These are phyloP conservation scores for Meghimatium bilineatum DNA, from an alignment of 2,888 invertebrate genomes.

Conservation along the genomic window DNA sequence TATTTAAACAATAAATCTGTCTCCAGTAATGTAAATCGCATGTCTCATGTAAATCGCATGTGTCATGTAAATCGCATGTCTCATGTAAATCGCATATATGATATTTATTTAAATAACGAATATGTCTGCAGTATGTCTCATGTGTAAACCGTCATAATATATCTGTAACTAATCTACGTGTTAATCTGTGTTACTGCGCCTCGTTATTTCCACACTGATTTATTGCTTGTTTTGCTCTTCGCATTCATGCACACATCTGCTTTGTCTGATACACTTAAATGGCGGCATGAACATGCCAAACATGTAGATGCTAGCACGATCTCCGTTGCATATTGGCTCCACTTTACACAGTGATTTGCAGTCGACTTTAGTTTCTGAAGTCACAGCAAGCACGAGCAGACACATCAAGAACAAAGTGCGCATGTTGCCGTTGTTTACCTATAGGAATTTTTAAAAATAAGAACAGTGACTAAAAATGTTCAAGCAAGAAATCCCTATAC, in stretches of 20 bases:
- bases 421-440: not conserved
- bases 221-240: not conserved
- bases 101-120: no score
- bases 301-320: not conserved
- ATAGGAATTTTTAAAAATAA: not conserved
- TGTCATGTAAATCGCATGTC: no score
- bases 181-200: not conserved
- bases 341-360: not conserved
- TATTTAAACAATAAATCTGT: no score
- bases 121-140: no score
- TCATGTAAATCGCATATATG: no score
- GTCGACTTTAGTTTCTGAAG: not conserved
- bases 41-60: no score
- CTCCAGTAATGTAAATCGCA: no score
- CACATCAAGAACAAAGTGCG: not conserved
- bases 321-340: not conserved
- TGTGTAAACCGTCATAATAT: not conserved
- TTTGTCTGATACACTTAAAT: not conserved
- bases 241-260: not conserved
- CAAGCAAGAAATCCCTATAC: no score
- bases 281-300: not conserved
- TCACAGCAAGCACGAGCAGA: conserved; percentile 21
- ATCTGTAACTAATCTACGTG: not conserved
- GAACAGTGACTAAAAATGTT: not conserved
- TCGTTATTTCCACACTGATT: not conserved